Evolutionary conservation across 2,797 vertebrate species (phyloP).

Genomic region (Enteromius trimaculatus): DNA sequence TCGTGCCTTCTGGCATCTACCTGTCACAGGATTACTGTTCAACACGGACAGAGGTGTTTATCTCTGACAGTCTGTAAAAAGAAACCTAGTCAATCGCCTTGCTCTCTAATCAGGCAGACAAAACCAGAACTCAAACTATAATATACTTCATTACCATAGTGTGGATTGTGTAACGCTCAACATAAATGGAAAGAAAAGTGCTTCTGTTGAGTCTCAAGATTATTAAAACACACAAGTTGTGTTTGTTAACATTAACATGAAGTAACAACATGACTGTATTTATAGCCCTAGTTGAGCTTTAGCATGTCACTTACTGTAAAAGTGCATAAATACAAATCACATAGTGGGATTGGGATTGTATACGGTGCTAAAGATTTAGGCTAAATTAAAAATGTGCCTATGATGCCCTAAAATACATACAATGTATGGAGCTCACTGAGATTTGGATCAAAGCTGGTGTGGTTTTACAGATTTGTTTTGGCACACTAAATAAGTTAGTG

Average conservation of each 20-base stretch:
- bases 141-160: neutral
- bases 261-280: too few relatives aligned
- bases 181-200: neutral
- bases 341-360: neutral
- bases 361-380: neutral
- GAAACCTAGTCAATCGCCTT: neutral
- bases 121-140: neutral
- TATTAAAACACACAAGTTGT: too few relatives aligned
- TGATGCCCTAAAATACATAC: neutral
- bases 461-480: conserved; percentile 55
- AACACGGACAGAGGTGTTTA: neutral
- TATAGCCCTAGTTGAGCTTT: neutral
- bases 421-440: neutral
- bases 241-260: too few relatives aligned
- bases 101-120: neutral
- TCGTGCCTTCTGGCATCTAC: neutral
- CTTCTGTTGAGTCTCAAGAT: neutral
- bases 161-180: neutral
- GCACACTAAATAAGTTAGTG: conserved; percentile 59
- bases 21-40: neutral
- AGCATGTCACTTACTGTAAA: neutral
- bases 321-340: neutral
- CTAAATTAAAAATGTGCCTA: neutral
- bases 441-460: conserved; percentile 16
- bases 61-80: neutral